These are phyloP conservation scores for Nymphalis io DNA, from an alignment of 1,140 invertebrate genomes.

Conservation along the genomic window DNA sequence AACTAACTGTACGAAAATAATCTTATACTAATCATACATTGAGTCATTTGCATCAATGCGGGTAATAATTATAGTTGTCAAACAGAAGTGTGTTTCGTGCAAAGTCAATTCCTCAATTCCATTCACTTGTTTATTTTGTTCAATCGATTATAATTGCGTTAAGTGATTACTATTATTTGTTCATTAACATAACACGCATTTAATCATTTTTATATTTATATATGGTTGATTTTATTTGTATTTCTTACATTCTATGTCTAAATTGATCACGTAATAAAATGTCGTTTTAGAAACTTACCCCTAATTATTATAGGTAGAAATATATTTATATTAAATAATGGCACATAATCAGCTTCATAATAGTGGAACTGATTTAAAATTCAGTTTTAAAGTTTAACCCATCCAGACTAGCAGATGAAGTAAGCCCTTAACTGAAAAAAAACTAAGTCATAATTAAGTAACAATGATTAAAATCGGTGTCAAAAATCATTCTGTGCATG, in stretches of 20 bases:
- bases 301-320: no score
- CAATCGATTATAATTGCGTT: slow-evolving; percentile 30
- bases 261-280: not conserved
- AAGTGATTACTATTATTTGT: slow-evolving; percentile 32
- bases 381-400: no score
- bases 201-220: slow-evolving; percentile 8
- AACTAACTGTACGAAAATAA: not conserved
- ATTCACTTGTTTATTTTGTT: slow-evolving; percentile 17
- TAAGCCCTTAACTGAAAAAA: no score
- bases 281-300: no score
- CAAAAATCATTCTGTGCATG: no score
- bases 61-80: not conserved
- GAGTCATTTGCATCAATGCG: not conserved
- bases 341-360: no score
- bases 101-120: slow-evolving; percentile 1
- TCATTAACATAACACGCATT: slow-evolving; percentile 21
- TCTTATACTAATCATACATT: slow-evolving; percentile 7
- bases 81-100: slow-evolving; percentile 8
- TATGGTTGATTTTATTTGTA: not conserved
- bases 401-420: no score
- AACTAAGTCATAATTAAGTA: no score
- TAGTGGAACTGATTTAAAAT: no score
- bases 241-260: not conserved
- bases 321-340: no score
- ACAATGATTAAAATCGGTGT: no score